Evolutionary conservation across 1,140 invertebrate species (phyloP), one percentile per base, ranked within the genome.

Genomic region (Plutomurus gul): DNA sequence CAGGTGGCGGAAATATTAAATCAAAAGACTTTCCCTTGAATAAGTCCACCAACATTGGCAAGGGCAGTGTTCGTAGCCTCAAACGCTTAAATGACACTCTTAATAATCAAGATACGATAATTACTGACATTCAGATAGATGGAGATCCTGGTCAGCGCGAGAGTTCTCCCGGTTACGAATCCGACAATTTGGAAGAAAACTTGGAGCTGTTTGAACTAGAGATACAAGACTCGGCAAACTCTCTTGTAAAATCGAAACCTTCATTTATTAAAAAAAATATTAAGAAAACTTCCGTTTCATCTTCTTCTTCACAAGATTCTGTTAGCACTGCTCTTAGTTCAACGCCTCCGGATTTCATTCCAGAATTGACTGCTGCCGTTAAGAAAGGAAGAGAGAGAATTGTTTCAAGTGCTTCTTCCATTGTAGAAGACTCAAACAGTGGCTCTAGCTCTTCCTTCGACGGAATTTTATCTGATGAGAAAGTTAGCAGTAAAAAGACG

Each of bases 141-240:
- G 22, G 20, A 13, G 22, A 4, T 56, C 27, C 30, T 65, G 56
- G 56, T 30, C 36, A 25, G 7, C 18, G 39, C 25, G 39, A 72
- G 70, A 40, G 13, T 18, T 72, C 70, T 22, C 36, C 37, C 7
- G 37, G 37, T 13, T 72, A 72, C 70, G 82, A 83, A 40, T 84
- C 77, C 22, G 83, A 84, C 77, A 70, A 82, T 73, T 78, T 84
- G 60, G 83, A 84, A 77, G 81, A 79, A 71, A 82, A 82, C 81
- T 77, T 84, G 75, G 83, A 84, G 65, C 70, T 84, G n/a, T 84
- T 84, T 79, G 83, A 84, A 71, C 16, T 73, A n/a, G 2, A 30
- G 8, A 18, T 11, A 49, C 36, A 71, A 37, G 39, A 13, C 11
- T 47, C 43, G 1, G 25, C 37, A 18, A 27, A 27, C 11, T 22